Percentiles rank a stretch among this genome's conserved stretches.
These are phyloP conservation scores for Phaethornis superciliosus DNA, from an alignment of 2,113 vertebrate species.

Conservation along the genomic window DNA sequence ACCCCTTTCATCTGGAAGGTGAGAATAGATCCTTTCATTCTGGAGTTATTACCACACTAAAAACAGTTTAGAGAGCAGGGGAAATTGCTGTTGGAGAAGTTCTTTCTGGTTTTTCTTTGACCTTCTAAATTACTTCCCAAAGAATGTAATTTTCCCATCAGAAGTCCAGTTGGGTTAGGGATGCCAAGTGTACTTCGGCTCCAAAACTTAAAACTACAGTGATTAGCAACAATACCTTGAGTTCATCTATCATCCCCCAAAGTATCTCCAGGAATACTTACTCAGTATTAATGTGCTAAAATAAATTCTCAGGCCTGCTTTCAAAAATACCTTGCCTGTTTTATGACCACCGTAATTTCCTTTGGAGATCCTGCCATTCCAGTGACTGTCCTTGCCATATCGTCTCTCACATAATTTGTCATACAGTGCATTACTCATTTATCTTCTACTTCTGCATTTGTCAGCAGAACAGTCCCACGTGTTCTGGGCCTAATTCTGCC, in stretches of 20 bases:
- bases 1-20: conserved; percentile 62
- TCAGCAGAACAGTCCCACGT: neutral
- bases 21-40: conserved; percentile 60
- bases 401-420: neutral
- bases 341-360: neutral
- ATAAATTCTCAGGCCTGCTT: conserved; percentile 32
- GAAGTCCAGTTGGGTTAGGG: conserved; percentile 37
- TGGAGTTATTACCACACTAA: conserved; percentile 32
- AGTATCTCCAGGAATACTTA: conserved; percentile 58
- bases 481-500: neutral
- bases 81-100: conserved; percentile 39
- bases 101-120: conserved; percentile 54
- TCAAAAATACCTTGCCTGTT: conserved; percentile 20
- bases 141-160: conserved; percentile 65
- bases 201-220: conserved; percentile 45
- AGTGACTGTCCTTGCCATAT: neutral
- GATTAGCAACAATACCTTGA: conserved; percentile 54
- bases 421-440: neutral
- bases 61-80: conserved; percentile 29
- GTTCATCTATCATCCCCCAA: conserved; percentile 40
- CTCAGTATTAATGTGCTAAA: conserved; percentile 38
- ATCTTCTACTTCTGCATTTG: conserved; percentile 1
- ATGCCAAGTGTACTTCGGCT: conserved; percentile 1
- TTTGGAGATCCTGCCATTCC: neutral
- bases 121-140: conserved; percentile 52